Evolutionary conservation across 2,797 vertebrate species (phyloP).

Genomic region (Discoglossus pictus): DNA sequence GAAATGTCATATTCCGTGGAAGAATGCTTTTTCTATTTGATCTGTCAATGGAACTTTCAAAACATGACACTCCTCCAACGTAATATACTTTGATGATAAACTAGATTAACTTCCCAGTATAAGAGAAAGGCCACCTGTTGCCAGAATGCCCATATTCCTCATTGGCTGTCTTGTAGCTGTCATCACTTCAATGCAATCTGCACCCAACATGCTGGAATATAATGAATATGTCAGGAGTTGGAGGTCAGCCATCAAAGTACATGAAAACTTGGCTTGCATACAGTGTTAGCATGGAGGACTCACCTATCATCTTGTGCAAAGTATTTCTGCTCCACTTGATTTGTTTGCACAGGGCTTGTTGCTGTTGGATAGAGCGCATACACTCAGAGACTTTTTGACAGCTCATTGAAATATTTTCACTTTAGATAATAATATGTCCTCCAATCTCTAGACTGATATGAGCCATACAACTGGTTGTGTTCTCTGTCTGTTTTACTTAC

Average conservation of each 20-base stretch:
- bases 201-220: constrained; percentile 78
- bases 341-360: constrained; percentile 81
- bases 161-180: constrained; percentile 83
- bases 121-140: constrained; percentile 83
- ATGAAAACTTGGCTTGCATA: constrained; percentile 80
- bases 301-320: constrained; percentile 75
- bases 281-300: constrained; percentile 76
- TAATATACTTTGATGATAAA: constrained; percentile 82
- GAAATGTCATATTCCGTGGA: constrained; percentile 69
- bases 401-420: constrained; percentile 77
- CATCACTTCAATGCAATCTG: constrained; percentile 79
- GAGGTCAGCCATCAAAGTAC: constrained; percentile 85
- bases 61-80: constrained; percentile 75
- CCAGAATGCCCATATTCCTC: constrained; percentile 78
- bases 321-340: constrained; percentile 80
- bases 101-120: constrained; percentile 79
- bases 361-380: constrained; percentile 75
- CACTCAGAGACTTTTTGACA: constrained; percentile 77
- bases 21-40: constrained; percentile 72
- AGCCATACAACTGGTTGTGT: constrained; percentile 59
- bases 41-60: constrained; percentile 72
- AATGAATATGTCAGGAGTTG: constrained; percentile 85
- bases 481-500: constrained; percentile 55
- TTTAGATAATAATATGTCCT: constrained; percentile 70
- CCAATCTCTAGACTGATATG: constrained; percentile 62